phyloP scores from a whole-genome alignment of 2,797 vertebrate genomes.

The Bradypodion ventrale region DNA sequence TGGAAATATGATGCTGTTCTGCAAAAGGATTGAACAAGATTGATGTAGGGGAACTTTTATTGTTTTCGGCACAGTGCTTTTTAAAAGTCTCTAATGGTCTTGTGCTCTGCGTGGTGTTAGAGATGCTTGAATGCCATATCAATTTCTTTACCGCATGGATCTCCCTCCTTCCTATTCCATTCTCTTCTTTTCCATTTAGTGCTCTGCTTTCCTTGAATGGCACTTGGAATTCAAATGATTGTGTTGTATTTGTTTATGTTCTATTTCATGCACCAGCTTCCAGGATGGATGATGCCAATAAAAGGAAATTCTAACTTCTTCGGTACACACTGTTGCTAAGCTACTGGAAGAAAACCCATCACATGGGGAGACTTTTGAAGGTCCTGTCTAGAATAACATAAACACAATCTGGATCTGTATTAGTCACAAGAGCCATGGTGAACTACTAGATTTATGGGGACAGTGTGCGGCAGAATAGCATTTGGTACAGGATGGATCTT shows the following conservation, averaged over 20 bases:
- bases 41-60: neutral
- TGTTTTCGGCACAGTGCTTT: constrained; percentile 16
- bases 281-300: constrained; percentile 11
- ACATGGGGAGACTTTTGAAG: neutral
- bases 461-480: neutral
- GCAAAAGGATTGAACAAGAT: neutral
- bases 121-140: constrained; percentile 20
- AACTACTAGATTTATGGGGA: neutral
- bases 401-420: constrained; percentile 9
- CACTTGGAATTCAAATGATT: constrained; percentile 35
- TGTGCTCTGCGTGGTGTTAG: constrained; percentile 12
- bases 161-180: neutral
- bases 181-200: constrained; percentile 19
- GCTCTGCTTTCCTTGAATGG: constrained; percentile 37
- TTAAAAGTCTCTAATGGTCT: constrained; percentile 27
- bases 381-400: neutral
- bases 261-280: constrained; percentile 45
- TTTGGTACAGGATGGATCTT: neutral
- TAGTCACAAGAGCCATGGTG: neutral
- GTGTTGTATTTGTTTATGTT: constrained; percentile 46
- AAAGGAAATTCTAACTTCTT: constrained; percentile 39
- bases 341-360: constrained; percentile 18
- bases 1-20: neutral
- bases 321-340: constrained; percentile 40
- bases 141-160: constrained; percentile 28